These are phyloP conservation scores for Samia ricini DNA, from an alignment of 1,140 invertebrate genomes.

Conservation along the genomic window DNA sequence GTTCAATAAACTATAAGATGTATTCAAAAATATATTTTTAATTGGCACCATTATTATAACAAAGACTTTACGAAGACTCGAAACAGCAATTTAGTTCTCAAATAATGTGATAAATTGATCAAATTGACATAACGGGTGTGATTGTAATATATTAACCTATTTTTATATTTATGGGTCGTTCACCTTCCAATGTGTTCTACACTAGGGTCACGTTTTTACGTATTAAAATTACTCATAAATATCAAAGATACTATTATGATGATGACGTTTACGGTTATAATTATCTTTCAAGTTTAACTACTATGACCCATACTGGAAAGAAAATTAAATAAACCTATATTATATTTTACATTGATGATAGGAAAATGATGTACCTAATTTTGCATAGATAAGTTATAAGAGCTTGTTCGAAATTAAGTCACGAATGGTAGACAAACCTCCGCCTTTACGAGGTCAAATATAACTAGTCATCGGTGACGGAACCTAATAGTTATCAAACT, in stretches of 20 bases:
- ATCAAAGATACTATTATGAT: neutral
- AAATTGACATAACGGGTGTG: constrained; percentile 11
- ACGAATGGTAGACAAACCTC: neutral
- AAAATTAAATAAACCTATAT: neutral
- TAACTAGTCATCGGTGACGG: neutral
- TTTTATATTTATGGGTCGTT: constrained; percentile 10
- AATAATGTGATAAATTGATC: constrained; percentile 1
- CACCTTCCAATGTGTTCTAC: constrained; percentile 1
- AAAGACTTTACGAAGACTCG: neutral
- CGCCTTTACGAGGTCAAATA: neutral
- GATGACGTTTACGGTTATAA: neutral
- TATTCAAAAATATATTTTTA: neutral
- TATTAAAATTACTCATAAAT: neutral
- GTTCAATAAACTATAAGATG: neutral
- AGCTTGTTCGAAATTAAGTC: neutral
- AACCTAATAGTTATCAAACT: neutral
- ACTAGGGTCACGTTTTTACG: neutral
- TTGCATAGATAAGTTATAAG: neutral
- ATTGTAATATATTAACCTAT: neutral
- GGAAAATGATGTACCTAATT: neutral
- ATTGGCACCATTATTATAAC: neutral
- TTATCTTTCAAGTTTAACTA: neutral
- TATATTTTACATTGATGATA: no score
- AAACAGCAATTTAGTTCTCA: neutral
- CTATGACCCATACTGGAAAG: neutral